Evolutionary conservation across 1,140 invertebrate species (phyloP).

Genomic region (Drosophila jambulina): DNA sequence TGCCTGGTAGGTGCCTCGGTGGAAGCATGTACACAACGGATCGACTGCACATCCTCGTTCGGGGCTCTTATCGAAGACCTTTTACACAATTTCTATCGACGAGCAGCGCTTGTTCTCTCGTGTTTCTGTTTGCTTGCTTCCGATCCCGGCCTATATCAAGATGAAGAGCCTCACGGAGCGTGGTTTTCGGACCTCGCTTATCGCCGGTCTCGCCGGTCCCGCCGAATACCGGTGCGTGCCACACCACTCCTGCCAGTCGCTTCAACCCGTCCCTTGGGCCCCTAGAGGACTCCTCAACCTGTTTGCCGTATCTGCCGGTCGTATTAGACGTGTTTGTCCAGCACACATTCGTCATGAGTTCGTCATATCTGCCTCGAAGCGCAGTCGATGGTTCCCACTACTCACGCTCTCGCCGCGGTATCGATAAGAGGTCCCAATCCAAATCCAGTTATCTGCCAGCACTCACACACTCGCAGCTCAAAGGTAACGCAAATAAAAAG

Average conservation of each 20-base stretch:
- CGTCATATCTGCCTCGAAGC: constrained; percentile 45
- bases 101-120: constrained; percentile 7
- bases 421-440: constrained; percentile 76
- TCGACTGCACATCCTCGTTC: constrained; percentile 49
- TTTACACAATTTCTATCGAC: constrained; percentile 66
- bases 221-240: constrained; percentile 2
- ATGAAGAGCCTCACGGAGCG: constrained; percentile 15
- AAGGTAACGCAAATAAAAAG: constrained; percentile 78
- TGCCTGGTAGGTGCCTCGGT: constrained; percentile 70
- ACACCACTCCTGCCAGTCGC: background rate
- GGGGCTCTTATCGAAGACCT: constrained; percentile 72
- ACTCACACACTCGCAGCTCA: constrained; percentile 54
- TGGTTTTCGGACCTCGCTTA: constrained; percentile 33
- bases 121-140: constrained; percentile 45
- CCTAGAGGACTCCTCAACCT: constrained; percentile 38
- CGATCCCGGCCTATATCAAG: constrained; percentile 30
- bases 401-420: constrained; percentile 33
- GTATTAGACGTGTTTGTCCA: constrained; percentile 55
- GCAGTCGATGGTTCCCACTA: constrained; percentile 22
- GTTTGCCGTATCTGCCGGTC: constrained; percentile 39
- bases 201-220: constrained; percentile 8
- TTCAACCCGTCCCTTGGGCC: constrained; percentile 18
- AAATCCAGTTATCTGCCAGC: constrained; percentile 72
- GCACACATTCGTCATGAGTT: constrained; percentile 61
- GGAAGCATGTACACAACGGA: constrained; percentile 67